These are phyloP conservation scores for Phaonia tiefii DNA, from an alignment of 2,888 invertebrate genomes.

Conservation along the genomic window DNA sequence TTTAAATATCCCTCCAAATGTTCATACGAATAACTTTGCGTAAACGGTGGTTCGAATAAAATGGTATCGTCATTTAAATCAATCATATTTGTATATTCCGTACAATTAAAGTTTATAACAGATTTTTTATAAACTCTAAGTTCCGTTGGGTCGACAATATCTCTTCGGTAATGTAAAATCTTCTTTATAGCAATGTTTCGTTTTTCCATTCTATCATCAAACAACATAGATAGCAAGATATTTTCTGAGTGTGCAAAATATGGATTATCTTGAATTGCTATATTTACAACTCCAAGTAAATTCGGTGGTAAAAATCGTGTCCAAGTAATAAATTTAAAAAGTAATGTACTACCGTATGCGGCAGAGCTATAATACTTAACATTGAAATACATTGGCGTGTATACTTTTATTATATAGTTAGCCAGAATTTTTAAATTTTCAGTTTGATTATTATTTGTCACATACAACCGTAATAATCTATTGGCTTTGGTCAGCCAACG, in stretches of 20 bases:
- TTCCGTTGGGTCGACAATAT: no score
- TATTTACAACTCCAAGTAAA: constrained; percentile 6
- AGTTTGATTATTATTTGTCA: background rate
- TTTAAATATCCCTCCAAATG: no score
- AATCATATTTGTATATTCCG: no score
- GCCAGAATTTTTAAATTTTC: background rate
- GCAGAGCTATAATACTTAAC: constrained; percentile 5
- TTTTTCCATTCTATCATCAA: constrained; percentile 3
- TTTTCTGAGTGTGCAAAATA: background rate
- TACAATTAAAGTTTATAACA: no score
- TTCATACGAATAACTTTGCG: no score
- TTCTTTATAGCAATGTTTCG: constrained; percentile 4
- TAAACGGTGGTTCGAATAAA: no score
- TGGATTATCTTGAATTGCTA: background rate
- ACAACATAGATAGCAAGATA: background rate
- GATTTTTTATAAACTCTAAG: constrained; percentile 29
- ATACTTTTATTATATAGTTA: background rate
- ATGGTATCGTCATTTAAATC: no score
- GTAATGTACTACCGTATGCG: background rate
- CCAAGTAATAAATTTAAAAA: constrained; percentile 1
- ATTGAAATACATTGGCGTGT: constrained; percentile 6
- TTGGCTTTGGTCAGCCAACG: constrained; percentile 4
- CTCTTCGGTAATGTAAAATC: constrained; percentile 6
- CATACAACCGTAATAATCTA: constrained; percentile 10
- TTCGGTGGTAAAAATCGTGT: background rate